Percentiles rank a stretch among this genome's conserved stretches.
These are phyloP conservation scores for Hyphantria cunea DNA, from an alignment of 1,140 invertebrate genomes.

Conservation along the genomic window DNA sequence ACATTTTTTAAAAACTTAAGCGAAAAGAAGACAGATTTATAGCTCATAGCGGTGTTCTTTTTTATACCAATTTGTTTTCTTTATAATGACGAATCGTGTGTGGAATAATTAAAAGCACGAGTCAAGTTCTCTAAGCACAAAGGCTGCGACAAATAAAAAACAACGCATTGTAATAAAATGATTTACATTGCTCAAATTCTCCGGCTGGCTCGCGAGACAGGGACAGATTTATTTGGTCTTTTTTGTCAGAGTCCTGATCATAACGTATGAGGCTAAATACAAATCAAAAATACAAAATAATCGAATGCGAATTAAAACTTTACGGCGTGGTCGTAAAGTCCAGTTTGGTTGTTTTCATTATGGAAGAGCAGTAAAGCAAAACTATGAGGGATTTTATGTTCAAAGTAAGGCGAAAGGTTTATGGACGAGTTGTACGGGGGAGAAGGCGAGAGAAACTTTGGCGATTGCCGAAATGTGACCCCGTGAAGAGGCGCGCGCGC, in stretches of 20 bases:
- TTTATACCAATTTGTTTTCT: slow-evolving; percentile 19
- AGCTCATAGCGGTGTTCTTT: slow-evolving; percentile 2
- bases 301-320: slow-evolving; percentile 46
- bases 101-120: slow-evolving; percentile 30
- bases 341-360: slow-evolving; percentile 44
- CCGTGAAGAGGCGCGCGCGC: slow-evolving; percentile 56
- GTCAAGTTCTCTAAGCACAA: slow-evolving; percentile 48
- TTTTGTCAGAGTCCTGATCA: slow-evolving; percentile 64
- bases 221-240: slow-evolving; percentile 71
- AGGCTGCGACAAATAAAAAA: slow-evolving; percentile 57
- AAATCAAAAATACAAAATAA: slow-evolving; percentile 49
- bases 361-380: slow-evolving; percentile 41
- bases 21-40: neutral
- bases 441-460: slow-evolving; percentile 59
- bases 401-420: slow-evolving; percentile 59
- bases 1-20: too few species aligned
- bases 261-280: slow-evolving; percentile 72
- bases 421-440: slow-evolving; percentile 42
- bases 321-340: slow-evolving; percentile 55
- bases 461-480: slow-evolving; percentile 78
- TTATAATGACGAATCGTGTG: slow-evolving; percentile 19
- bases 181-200: slow-evolving; percentile 76
- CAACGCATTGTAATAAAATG: slow-evolving; percentile 69
- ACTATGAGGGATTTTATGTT: slow-evolving; percentile 58
- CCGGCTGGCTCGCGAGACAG: slow-evolving; percentile 52